Conservation (phyloP, 2,113 vertebrate species). For the Cathartes aura region DNA sequence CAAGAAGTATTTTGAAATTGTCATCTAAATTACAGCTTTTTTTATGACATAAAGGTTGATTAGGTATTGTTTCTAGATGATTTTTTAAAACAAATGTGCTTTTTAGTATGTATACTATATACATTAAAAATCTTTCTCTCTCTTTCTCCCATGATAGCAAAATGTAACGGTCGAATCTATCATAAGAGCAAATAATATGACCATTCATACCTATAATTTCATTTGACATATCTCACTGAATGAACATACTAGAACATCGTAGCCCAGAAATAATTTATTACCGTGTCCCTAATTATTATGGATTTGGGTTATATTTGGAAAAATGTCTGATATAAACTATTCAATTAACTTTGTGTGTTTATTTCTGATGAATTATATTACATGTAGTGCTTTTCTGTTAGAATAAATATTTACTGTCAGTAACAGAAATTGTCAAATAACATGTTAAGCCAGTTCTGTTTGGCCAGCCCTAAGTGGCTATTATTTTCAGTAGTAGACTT, state of each 20-base stretch:
- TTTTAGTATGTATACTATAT: neutral
- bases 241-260: neutral
- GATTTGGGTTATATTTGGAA: neutral
- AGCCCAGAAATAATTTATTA: neutral
- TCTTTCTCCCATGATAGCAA: neutral
- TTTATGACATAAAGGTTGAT: neutral
- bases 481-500: neutral
- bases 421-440: neutral
- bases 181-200: neutral
- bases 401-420: neutral
- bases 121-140: neutral
- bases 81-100: neutral
- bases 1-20: neutral
- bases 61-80: neutral
- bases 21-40: neutral
- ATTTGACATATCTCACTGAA: neutral
- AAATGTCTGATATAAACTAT: neutral
- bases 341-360: neutral
- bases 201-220: neutral
- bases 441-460: neutral
- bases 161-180: neutral
- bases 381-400: neutral
- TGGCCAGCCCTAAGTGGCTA: neutral
- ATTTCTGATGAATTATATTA: neutral
- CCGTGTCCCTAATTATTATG: neutral